Base-by-base conservation (phyloP, 1,140 invertebrate genomes). In the Orius insidiosus region DNA sequence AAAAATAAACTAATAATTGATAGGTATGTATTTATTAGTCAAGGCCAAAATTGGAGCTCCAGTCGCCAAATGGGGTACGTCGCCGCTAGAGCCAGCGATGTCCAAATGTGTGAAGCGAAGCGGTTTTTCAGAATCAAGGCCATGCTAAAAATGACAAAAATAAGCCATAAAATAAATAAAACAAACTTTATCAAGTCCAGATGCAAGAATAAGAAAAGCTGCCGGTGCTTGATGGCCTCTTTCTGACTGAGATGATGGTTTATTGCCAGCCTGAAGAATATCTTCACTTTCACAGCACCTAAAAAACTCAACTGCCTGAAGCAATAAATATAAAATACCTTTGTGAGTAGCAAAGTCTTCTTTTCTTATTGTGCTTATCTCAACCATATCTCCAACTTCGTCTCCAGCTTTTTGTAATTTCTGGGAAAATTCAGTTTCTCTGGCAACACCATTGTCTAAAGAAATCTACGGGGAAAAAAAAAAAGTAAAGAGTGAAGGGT, bases 401-500 rank as follows among this genome's bases (percentile, higher is more conserved):
- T 87, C 79, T 4, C 87, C 88, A 18, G 71, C 71, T 34, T 68
- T n/a, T 60, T 85, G 79, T 15, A 97, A 59, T 16, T 68, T 70
- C 19, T 68, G 58, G 1, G 73, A 70, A 57, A 77, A 74, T 37
- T 70, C 67, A 3, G 63, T 65, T 6, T 67, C 63, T 48, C 67
- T 67, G 0, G 93, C 88, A 16, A 87, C 84, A 2, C 87, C 85
- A 67, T 98, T 98, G 58, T 95, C 89, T 68, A 97, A 76, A 7
- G 72, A 70, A 52, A 79, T 74, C 69, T 76, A 47, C 33, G 53
- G 47, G 43, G 39, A 68, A 65, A 61, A 44, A 35, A 50, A 46
- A n/a, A 15, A 13, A 34, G n/a, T n/a, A n/a, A n/a, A n/a, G n/a
- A n/a, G n/a, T n/a, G n/a, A n/a, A n/a, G n/a, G n/a, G n/a, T n/a